Percentiles rank a stretch among this genome's conserved stretches.
Evolutionary conservation across 2,888 invertebrate species (phyloP).

Genomic region (Pristionchus japonicus): DNA sequence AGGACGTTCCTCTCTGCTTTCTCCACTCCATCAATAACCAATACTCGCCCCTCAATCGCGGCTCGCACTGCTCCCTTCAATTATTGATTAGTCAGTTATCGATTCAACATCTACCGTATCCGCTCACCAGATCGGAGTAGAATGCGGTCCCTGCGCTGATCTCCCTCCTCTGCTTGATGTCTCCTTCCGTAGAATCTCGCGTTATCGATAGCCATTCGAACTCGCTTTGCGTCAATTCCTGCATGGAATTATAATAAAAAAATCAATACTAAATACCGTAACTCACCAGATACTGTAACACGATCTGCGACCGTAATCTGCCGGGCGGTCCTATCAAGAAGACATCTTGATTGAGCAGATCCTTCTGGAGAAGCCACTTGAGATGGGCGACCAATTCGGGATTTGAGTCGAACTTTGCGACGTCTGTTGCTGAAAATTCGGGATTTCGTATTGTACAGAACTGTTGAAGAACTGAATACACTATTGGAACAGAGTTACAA

Average conservation of each 20-base stretch:
- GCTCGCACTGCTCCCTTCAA: slow-evolving; percentile 92
- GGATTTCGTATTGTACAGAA: background rate
- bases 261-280: background rate
- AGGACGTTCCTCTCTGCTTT: slow-evolving; percentile 97
- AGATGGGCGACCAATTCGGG: slow-evolving; percentile 83
- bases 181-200: slow-evolving; percentile 95
- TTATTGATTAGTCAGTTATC: background rate
- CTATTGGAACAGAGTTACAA: background rate
- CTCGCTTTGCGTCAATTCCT: slow-evolving; percentile 89
- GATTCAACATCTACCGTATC: too few species aligned
- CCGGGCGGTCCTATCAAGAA: slow-evolving; percentile 94
- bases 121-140: slow-evolving; percentile 89
- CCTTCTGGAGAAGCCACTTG: slow-evolving; percentile 97
- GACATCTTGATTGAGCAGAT: slow-evolving; percentile 91
- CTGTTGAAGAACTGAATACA: background rate
- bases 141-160: slow-evolving; percentile 89
- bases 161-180: slow-evolving; percentile 94
- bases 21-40: slow-evolving; percentile 95
- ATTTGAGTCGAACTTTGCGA: slow-evolving; percentile 79
- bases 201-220: slow-evolving; percentile 93
- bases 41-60: slow-evolving; percentile 88
- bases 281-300: slow-evolving; percentile 83
- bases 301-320: slow-evolving; percentile 85
- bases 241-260: background rate
- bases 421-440: slow-evolving; percentile 52